Base-by-base conservation (phyloP, 2,797 vertebrate species). In the Lutjanus argentimaculatus region DNA sequence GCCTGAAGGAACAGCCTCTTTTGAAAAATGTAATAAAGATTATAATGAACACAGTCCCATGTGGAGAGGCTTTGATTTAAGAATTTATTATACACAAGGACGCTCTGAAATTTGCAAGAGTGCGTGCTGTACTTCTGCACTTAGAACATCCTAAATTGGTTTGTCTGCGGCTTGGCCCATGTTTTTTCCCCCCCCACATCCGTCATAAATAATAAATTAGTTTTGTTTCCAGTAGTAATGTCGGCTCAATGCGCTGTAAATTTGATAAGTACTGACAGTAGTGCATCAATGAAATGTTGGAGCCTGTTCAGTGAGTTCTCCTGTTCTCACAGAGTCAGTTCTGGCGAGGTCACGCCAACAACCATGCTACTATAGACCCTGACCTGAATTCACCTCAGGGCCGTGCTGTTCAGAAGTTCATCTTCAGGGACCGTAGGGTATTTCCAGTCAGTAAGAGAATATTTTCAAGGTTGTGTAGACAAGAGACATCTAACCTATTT, bases 11-110 rank as follows among this genome's bases (percentile, higher is more conserved):
- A 82, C 49, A 71, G 78, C 75, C 75, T 79, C 57, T 85, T 90
- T 85, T 89, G 75, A 83, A 85, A 88, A 89, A 90, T 84, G 62
- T 79, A 88, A 85, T 89, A 75, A 91, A 91, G 78, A 90, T 84
- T 25, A 65, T 65, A 86, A 85, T 85, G 76, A 87, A 78, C 59
- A 74, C 49, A 57, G 30, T 70, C 72, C 69, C 49, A 8, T 52
- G 65, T 77, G 65, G 19, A 80, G 55, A 81, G 36, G 67, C 77
- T 83, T 82, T 80, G 73, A 83, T 91, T 91, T 79, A 77, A 72
- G 67, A 40, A 51, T 80, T 75, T 75, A 83, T 89, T 77, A 82
- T 3, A 82, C 21, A 63, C 48, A 57, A 69, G n/a, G 55, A 79
- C 1, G 11, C 36, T n/a, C 19, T 53, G 15, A 69, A 78, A 77